These are phyloP conservation scores for Parauchenoglanis punctatus DNA, from an alignment of 2,797 vertebrate genomes.

Conservation along the genomic window DNA sequence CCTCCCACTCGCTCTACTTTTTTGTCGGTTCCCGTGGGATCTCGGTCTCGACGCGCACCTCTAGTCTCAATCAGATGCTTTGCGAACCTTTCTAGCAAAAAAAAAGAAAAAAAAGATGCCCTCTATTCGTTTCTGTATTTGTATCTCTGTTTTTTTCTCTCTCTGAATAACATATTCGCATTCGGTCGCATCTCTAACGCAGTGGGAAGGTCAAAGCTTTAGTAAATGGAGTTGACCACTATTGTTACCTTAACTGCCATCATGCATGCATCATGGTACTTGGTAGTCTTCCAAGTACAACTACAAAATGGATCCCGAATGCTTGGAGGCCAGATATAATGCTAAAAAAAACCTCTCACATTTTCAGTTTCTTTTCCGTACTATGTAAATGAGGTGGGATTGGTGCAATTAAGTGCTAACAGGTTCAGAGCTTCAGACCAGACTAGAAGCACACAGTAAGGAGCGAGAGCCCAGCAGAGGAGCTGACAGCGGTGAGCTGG, in stretches of 20 bases:
- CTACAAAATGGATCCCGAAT: constrained; percentile 1
- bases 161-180: background rate
- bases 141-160: background rate
- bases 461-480: background rate
- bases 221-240: background rate
- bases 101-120: background rate
- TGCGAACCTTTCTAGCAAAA: background rate
- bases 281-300: background rate
- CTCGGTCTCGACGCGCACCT: background rate
- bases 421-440: background rate
- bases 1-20: background rate
- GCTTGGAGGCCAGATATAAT: background rate
- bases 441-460: background rate
- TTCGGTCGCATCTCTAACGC: background rate
- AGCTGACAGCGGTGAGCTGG: background rate
- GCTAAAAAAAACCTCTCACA: background rate
- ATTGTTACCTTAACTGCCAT: background rate
- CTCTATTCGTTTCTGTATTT: background rate
- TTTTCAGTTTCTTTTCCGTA: constrained; percentile 21
- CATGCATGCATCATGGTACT: background rate
- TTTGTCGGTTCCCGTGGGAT: background rate
- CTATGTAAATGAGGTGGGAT: constrained; percentile 23
- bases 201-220: background rate
- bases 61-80: background rate
- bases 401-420: constrained; percentile 20